Percentiles rank a stretch among this genome's conserved stretches.
These are phyloP conservation scores for Pachyuromys duprasi DNA, from an alignment of 2,797 vertebrate genomes.

Conservation along the genomic window DNA sequence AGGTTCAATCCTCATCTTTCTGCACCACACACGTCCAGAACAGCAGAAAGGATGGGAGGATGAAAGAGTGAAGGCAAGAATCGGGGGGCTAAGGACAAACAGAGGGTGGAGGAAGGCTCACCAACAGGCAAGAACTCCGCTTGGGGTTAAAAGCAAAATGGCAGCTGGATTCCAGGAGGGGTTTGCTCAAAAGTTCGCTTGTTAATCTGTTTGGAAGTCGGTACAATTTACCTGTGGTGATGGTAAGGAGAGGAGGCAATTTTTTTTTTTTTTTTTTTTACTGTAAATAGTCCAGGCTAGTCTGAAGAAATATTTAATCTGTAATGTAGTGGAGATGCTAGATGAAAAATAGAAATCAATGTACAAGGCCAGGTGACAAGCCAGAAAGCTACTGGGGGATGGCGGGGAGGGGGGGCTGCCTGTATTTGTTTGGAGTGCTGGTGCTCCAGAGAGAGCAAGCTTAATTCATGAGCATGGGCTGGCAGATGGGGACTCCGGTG, in stretches of 20 bases:
- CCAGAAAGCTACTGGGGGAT: not conserved
- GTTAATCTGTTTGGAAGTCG: not conserved
- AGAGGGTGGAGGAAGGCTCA: not conserved
- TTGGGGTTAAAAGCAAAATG: not conserved
- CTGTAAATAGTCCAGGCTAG: constrained; percentile 14
- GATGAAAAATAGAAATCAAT: constrained; percentile 31
- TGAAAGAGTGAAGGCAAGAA: not conserved
- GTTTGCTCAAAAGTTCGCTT: not conserved
- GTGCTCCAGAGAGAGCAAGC: not conserved
- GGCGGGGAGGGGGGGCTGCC: not conserved
- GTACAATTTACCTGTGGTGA: not conserved
- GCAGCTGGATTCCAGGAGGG: not conserved
- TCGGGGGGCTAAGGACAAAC: not conserved
- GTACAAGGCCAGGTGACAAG: not conserved
- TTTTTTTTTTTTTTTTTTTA: not conserved
- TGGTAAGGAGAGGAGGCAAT: not conserved
- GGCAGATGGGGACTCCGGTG: constrained; percentile 22
- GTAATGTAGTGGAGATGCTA: not conserved
- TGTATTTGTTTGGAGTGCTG: not conserved
- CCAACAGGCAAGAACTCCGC: not conserved
- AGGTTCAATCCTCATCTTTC: not conserved
- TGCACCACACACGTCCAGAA: not conserved
- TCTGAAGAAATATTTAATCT: not conserved
- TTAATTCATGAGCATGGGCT: constrained; percentile 35
- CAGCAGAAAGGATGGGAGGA: not conserved